Percentiles rank a stretch among this genome's conserved stretches.
Evolutionary conservation across 2,888 invertebrate species (phyloP).

Genomic region (Drosophila peninsularis): DNA sequence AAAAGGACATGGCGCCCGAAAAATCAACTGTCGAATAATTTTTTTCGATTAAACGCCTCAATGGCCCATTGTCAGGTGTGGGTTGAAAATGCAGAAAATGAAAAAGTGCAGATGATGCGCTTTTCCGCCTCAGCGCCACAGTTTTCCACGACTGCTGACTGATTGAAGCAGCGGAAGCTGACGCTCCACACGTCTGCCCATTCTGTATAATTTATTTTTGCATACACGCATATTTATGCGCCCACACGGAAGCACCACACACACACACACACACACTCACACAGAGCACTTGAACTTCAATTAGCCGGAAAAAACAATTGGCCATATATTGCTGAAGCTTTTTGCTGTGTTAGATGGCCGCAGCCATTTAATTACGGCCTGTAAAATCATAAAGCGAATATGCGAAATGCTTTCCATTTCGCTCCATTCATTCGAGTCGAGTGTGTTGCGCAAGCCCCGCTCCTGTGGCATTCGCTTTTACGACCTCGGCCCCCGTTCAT

Average conservation of each 20-base stretch:
- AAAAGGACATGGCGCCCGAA: slow-evolving; percentile 52
- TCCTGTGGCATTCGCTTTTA: slow-evolving; percentile 46
- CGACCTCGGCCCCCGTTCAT: slow-evolving; percentile 45
- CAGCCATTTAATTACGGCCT: slow-evolving; percentile 48
- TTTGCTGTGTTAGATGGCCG: slow-evolving; percentile 1
- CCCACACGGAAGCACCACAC: slow-evolving; percentile 20
- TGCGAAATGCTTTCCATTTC: slow-evolving; percentile 43
- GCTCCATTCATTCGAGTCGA: slow-evolving; percentile 23
- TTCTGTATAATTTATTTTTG: slow-evolving; percentile 52
- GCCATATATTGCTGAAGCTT: slow-evolving; percentile 5
- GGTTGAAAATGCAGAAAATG: slow-evolving; percentile 6
- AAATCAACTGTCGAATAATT: slow-evolving; percentile 23
- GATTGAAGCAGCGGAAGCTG: slow-evolving; percentile 20
- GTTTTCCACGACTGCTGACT: slow-evolving; percentile 9
- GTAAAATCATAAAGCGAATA: slow-evolving; percentile 44
- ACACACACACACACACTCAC: background rate
- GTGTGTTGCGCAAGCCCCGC: slow-evolving; percentile 40
- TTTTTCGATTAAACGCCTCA: slow-evolving; percentile 26
- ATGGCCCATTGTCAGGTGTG: slow-evolving; percentile 14
- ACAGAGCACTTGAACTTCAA: slow-evolving; percentile 44
- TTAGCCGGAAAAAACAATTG: slow-evolving; percentile 46
- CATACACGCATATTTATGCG: slow-evolving; percentile 8
- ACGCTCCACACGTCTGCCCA: slow-evolving; percentile 24
- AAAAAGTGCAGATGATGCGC: slow-evolving; percentile 36
- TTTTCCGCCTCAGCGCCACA: slow-evolving; percentile 28